Percentiles rank a stretch among this genome's conserved stretches.
phyloP scores from a whole-genome alignment of 2,797 vertebrate species.

The Crenichthys baileyi region DNA sequence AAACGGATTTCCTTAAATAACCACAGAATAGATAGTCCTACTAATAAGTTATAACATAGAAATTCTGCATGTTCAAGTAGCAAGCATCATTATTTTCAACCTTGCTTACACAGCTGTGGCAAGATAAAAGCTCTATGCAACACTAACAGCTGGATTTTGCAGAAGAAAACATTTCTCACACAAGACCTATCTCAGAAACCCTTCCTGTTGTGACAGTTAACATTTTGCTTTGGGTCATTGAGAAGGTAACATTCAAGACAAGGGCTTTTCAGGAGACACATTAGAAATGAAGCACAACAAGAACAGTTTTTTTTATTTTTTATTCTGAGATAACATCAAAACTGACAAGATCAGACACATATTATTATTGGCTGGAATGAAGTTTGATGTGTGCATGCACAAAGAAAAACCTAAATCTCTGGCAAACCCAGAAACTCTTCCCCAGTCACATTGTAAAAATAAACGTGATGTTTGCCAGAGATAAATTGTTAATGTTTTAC shows the following conservation, averaged over 20 bases:
- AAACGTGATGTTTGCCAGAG: neutral
- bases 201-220: neutral
- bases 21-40: neutral
- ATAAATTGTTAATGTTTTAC: neutral
- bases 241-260: neutral
- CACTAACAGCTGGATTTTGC: neutral
- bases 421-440: slow-evolving; percentile 37
- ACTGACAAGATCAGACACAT: neutral
- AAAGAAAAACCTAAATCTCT: neutral
- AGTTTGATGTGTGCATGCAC: neutral
- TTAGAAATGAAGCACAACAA: neutral
- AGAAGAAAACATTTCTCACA: neutral
- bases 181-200: neutral
- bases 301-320: too few species aligned
- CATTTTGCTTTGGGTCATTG: neutral
- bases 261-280: slow-evolving; percentile 15
- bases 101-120: too few species aligned
- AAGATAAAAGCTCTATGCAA: neutral
- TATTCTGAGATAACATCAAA: neutral
- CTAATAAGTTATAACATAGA: too few species aligned
- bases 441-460: neutral
- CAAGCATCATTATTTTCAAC: too few species aligned
- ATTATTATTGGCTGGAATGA: neutral
- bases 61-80: too few species aligned
- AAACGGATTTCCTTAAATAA: neutral